These are phyloP conservation scores for Perodicticus potto DNA, from an alignment of 2,797 vertebrate species.

Conservation along the genomic window DNA sequence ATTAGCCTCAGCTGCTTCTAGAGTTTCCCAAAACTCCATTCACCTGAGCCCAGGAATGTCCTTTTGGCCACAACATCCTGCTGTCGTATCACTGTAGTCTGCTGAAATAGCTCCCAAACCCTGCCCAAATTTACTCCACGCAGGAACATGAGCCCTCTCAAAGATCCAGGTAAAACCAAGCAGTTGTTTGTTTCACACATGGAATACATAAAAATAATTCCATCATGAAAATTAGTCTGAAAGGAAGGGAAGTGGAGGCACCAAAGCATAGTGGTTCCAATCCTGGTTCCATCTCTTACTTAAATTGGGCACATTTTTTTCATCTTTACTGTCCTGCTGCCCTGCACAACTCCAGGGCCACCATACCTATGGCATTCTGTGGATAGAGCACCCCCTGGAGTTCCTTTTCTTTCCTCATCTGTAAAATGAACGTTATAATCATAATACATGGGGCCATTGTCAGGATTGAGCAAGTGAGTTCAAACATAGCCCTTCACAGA, in stretches of 20 bases:
- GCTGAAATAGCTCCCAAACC: not conserved
- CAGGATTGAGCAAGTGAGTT: not conserved
- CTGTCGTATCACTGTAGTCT: not conserved
- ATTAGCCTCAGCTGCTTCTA: not conserved
- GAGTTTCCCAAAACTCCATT: not conserved
- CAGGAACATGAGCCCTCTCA: not conserved
- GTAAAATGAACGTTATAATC: not conserved
- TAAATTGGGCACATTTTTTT: not conserved
- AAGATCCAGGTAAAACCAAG: not conserved
- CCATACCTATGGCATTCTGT: not conserved
- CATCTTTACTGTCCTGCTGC: not conserved
- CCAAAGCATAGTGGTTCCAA: not conserved
- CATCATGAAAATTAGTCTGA: not conserved
- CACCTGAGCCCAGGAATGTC: not conserved
- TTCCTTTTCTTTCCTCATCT: not conserved
- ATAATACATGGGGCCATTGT: not conserved
- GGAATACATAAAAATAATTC: not conserved
- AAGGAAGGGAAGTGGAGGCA: not conserved
- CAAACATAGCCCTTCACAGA: not conserved
- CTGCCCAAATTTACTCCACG: not conserved
- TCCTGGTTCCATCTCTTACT: not conserved
- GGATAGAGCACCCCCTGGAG: not conserved
- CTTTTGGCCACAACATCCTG: not conserved
- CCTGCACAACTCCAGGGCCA: too few species aligned
- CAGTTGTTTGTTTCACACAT: not conserved